Conservation (phyloP, 2,888 invertebrate species). For the Erynnis tages region DNA sequence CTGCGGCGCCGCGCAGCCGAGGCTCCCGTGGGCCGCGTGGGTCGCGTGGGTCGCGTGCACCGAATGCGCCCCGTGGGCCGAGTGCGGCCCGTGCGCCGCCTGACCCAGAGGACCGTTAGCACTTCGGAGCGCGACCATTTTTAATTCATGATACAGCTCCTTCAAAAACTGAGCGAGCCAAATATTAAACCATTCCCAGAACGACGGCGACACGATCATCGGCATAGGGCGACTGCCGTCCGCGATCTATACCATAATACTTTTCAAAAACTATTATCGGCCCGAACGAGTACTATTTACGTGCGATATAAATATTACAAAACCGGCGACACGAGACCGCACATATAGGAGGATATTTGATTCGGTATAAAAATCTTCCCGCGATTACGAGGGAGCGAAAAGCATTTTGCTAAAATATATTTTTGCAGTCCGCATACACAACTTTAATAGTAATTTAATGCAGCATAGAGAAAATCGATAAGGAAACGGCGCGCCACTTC, state of each 20-base stretch:
- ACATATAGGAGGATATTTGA: conserved; percentile 30
- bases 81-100: conserved; percentile 48
- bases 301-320: conserved; percentile 27
- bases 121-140: conserved; percentile 74
- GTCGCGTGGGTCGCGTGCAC: too few species aligned
- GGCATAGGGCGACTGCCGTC: conserved; percentile 49
- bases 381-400: conserved; percentile 46
- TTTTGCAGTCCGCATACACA: conserved; percentile 68
- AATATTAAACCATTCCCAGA: conserved; percentile 78
- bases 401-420: conserved; percentile 56
- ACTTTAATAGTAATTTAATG: conserved; percentile 73
- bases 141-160: conserved; percentile 75
- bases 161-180: conserved; percentile 72
- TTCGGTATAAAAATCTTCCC: conserved; percentile 34
- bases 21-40: conserved; percentile 57
- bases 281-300: conserved; percentile 31
- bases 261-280: conserved; percentile 27
- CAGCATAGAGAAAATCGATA: conserved; percentile 80
- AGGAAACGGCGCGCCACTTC: conserved; percentile 71
- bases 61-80: too few species aligned
- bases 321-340: conserved; percentile 25
- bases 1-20: conserved; percentile 54
- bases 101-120: conserved; percentile 59
- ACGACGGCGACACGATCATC: conserved; percentile 66
- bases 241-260: conserved; percentile 39